phyloP scores from a whole-genome alignment of 2,888 invertebrate genomes.

The Diarsia dahlii region DNA sequence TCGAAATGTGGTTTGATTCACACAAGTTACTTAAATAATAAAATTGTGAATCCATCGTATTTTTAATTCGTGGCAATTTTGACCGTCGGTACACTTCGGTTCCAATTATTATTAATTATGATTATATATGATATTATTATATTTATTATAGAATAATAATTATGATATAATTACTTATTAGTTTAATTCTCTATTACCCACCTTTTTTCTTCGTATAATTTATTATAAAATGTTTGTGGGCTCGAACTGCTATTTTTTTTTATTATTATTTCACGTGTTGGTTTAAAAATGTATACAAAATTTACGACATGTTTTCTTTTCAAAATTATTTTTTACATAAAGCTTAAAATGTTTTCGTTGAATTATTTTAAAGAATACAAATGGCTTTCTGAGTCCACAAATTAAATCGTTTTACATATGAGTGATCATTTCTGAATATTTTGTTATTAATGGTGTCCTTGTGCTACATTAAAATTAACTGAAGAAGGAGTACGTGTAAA shows the following conservation, averaged over 20 bases:
- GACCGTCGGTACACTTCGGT: slow-evolving; percentile 44
- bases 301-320: background rate
- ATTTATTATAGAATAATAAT: slow-evolving; percentile 63
- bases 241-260: slow-evolving; percentile 40
- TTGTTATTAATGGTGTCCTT: slow-evolving; percentile 40
- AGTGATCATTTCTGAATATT: slow-evolving; percentile 41
- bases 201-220: slow-evolving; percentile 64
- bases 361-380: background rate
- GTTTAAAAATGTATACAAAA: slow-evolving; percentile 8
- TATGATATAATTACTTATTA: slow-evolving; percentile 44
- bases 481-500: slow-evolving; percentile 49
- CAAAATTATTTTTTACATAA: background rate
- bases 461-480: slow-evolving; percentile 25
- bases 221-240: slow-evolving; percentile 52
- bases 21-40: slow-evolving; percentile 22
- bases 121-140: slow-evolving; percentile 57
- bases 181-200: slow-evolving; percentile 63
- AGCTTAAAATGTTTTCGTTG: background rate
- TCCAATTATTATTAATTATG: slow-evolving; percentile 43
- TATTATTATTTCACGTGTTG: background rate
- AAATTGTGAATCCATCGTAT: slow-evolving; percentile 10
- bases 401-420: slow-evolving; percentile 41
- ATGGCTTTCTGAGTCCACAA: slow-evolving; percentile 48
- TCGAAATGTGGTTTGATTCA: slow-evolving; percentile 46
- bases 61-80: slow-evolving; percentile 54